Base-by-base conservation (phyloP, 2,113 vertebrate genomes). In the Tonatia bakeri region DNA sequence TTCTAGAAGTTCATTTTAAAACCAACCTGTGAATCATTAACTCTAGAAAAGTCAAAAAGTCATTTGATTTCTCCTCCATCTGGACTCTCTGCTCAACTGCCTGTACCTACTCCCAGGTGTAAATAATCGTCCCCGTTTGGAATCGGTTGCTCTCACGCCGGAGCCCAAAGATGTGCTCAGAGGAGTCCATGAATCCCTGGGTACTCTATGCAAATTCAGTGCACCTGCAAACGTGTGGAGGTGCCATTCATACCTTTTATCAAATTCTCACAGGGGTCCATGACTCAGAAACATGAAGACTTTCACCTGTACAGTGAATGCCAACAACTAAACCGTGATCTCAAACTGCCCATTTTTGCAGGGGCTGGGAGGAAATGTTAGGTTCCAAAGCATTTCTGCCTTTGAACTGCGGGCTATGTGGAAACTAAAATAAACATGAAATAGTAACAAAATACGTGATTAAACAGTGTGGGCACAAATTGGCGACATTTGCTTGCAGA, bases 211-310 rank as follows among this genome's bases (percentile, higher is more conserved):
- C 38, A 54, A 67, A 87, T 80, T 70, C 45, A 61, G 16, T 40
- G 15, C 20, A 8, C 38, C 65, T 82, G 43, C 20, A 89, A 76
- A 80, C n/a, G 10, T 64, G 36, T 24, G 7, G 40, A 22, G 28
- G 13, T 40, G 15, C 54, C 17, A 75, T 38, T 13, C 5, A 17
- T 38, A 13, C 72, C 56, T 73, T 87, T 81, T 17, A 54, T 43
- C 76, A 67, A 67, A 69, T 75, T 91, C 50, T 87, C 76, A 61
- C 79, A 79, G 82, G 17, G 33, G 16, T 84, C 83, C 26, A 38
- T 56, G 45, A 85, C 81, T 91, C 64, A 79, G 81, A 97, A 93
- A 84, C n/a, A 83, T n/a, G 7, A 91, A 50, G 24, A 94, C 52
- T 10, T 95, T 67, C 87, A 87, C 61, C 11, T 90, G 59, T 43